Evolutionary conservation across 2,113 vertebrate species (phyloP).

Genomic region (Delphinapterus leucas): DNA sequence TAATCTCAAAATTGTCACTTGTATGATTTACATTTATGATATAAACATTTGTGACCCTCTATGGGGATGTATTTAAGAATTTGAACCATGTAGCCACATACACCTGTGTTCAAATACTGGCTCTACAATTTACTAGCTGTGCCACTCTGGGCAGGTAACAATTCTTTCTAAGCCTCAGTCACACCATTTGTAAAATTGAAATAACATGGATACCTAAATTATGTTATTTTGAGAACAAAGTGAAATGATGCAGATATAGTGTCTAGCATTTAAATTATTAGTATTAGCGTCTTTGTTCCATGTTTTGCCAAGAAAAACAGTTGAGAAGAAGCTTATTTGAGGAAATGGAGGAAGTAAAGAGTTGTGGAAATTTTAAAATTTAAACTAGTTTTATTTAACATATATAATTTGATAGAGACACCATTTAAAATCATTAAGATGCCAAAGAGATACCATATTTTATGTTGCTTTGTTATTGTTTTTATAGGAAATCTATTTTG

Average conservation of each 20-base stretch:
- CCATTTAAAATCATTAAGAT: not conserved
- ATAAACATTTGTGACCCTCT: not conserved
- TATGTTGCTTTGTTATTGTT: not conserved
- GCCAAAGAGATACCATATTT: not conserved
- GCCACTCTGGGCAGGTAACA: not conserved
- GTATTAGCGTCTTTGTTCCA: not conserved
- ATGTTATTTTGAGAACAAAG: not conserved
- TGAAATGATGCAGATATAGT: not conserved
- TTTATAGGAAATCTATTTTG: not conserved
- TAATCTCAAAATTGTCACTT: not conserved
- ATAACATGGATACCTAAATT: not conserved
- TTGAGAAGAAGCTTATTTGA: not conserved
- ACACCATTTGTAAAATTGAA: not conserved
- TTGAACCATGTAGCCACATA: not conserved
- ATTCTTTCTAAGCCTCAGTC: not conserved
- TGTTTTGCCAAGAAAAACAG: not conserved
- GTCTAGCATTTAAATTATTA: not conserved
- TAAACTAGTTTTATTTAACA: not conserved
- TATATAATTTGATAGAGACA: not conserved
- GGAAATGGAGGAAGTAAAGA: not conserved
- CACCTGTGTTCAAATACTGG: not conserved
- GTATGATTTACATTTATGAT: not conserved
- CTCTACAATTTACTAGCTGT: not conserved
- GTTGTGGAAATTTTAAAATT: not conserved
- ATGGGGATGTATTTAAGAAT: not conserved